Conservation (phyloP, 2,113 vertebrate species). For the Cheilinus undulatus region DNA sequence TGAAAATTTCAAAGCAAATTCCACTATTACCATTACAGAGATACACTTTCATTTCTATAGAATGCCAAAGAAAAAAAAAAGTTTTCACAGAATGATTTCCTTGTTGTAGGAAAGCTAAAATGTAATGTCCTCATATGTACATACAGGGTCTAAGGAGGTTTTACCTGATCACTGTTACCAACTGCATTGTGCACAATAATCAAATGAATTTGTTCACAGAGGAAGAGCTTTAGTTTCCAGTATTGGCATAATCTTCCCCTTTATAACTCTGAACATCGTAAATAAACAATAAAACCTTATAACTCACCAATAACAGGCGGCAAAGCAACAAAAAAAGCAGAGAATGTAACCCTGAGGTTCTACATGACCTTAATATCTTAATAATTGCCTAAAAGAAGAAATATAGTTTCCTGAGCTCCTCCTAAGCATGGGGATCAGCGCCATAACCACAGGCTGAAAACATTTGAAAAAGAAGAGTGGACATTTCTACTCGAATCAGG, state of each 20-base stretch:
- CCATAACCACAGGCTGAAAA: neutral
- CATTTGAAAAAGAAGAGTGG: slow-evolving; percentile 21
- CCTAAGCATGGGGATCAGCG: slow-evolving; percentile 8
- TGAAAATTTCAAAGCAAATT: too few relatives aligned
- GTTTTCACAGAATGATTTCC: neutral
- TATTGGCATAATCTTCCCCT: too few relatives aligned
- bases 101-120: too few relatives aligned
- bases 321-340: neutral
- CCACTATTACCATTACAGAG: too few relatives aligned
- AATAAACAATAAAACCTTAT: slow-evolving; percentile 7
- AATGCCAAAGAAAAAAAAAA: too few relatives aligned
- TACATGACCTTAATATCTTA: slow-evolving; percentile 19
- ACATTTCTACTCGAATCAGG: slow-evolving; percentile 12
- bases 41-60: too few relatives aligned
- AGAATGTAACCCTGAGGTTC: slow-evolving; percentile 2
- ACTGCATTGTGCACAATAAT: neutral
- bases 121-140: too few relatives aligned
- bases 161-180: neutral
- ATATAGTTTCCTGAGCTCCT: slow-evolving; percentile 18
- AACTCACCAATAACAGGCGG: neutral
- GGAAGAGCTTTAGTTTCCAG: neutral
- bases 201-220: neutral
- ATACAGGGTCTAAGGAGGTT: too few relatives aligned
- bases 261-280: neutral
- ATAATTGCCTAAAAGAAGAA: slow-evolving; percentile 27